Evolutionary conservation across 2,797 vertebrate genomes (phyloP).

Genomic region (Epinephelus awoara): DNA sequence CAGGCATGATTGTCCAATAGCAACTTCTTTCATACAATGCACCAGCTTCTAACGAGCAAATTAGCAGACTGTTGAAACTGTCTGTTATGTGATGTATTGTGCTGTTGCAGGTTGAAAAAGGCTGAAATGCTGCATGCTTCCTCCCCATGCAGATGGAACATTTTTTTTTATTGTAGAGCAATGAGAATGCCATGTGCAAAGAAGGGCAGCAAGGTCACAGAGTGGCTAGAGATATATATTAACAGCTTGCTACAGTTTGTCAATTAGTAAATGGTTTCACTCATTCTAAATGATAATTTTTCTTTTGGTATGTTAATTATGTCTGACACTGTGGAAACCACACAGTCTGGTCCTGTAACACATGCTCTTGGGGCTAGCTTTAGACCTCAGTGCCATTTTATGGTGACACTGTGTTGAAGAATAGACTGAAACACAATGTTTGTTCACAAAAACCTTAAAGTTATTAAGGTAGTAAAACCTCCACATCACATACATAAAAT

Average conservation of each 20-base stretch:
- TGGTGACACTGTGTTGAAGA: constrained; percentile 2
- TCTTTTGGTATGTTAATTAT: constrained; percentile 23
- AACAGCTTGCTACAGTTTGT: constrained; percentile 35
- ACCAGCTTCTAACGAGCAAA: neutral
- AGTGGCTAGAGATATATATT: constrained; percentile 6
- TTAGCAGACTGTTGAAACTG: neutral
- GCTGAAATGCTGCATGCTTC: neutral
- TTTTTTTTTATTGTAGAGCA: neutral
- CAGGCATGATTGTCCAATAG: neutral
- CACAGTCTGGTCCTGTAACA: constrained; percentile 18
- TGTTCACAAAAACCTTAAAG: too few species aligned
- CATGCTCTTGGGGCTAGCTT: neutral
- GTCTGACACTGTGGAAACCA: neutral
- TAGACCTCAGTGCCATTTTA: neutral
- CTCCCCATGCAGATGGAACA: neutral
- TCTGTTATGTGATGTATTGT: too few species aligned
- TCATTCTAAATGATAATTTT: constrained; percentile 28
- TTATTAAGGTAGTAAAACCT: too few species aligned
- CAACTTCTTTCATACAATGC: neutral
- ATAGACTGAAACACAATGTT: too few species aligned
- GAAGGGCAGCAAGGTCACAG: constrained; percentile 11
- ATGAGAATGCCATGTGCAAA: neutral
- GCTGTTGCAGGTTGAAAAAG: neutral
- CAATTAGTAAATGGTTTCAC: neutral
- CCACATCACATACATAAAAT: too few species aligned